phyloP scores from a whole-genome alignment of 2,113 vertebrate genomes.

The Coptodon rendalli region DNA sequence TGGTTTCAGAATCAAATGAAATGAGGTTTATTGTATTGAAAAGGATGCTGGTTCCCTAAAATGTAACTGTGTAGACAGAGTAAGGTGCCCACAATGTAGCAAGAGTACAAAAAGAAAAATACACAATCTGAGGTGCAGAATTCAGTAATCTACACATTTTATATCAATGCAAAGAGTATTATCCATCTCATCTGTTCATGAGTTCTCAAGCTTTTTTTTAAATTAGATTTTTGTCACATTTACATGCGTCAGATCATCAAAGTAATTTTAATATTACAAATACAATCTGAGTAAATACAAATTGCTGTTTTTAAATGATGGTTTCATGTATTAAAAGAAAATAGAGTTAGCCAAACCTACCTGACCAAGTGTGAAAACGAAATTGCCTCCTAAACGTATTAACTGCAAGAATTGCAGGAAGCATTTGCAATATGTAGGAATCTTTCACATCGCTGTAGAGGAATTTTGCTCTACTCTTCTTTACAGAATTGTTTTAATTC shows the following conservation, averaged over 20 bases:
- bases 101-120: background rate
- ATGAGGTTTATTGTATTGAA: background rate
- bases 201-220: accelerated
- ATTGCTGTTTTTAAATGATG: background rate
- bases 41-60: background rate
- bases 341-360: too few species aligned
- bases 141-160: background rate
- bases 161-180: background rate
- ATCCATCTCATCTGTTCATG: background rate
- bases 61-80: background rate
- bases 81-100: background rate
- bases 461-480: too few species aligned
- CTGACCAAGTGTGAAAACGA: too few species aligned
- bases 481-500: too few species aligned
- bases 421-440: too few species aligned
- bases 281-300: background rate
- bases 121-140: background rate
- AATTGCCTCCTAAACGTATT: too few species aligned
- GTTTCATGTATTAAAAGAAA: too few species aligned
- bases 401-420: too few species aligned
- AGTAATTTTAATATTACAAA: background rate
- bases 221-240: background rate
- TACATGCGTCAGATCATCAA: background rate
- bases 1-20: background rate
- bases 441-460: too few species aligned